Evolutionary conservation across 2,888 invertebrate genomes (phyloP), one percentile per base, ranked within the genome.

Genomic region (Sarcophaga carnaria): DNA sequence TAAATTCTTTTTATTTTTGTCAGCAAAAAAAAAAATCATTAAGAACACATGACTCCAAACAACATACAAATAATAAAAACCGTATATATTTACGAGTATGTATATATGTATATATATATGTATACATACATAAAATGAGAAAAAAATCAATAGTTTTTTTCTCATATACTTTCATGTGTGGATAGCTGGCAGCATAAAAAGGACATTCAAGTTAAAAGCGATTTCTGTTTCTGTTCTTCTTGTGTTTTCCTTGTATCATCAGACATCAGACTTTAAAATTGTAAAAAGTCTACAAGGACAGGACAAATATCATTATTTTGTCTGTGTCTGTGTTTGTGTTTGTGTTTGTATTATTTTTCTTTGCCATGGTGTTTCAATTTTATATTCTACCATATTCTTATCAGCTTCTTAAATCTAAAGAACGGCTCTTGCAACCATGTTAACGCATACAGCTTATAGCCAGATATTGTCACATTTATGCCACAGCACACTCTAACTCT

Each of bases 401-500:
- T 86, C 86, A 67, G 60, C 62, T 54, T 49, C 67, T 74, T 67
- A 67, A 72, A 67, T 77, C 62, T 64, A 37, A 64, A 63, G 72
- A 80, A n/a, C 54, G 75, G 63, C 59, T 83, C 63, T 72, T 86
- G 67, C 71, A 81, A 70, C 70, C 70, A 49, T 75, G 49, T 70
- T 63, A 54, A 59, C 66, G 66, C 54, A 54, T 14, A 17, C 12
- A 54, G 14, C 14, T 49, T 54, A 54, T 54, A 17, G 14, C 54
- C 12, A 54, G 12, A 75, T 60, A 59, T 25, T 71, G 64, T 22
- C 64, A 59, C 63, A 71, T 77, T 75, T 63, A 69, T 62, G 27
- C 69, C 22, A 66, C 22, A 49, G 4, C 54, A 67, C 37, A 76
- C 49, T 37, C 37, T 10, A 54, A 54, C 54, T 14, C 54, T 10